A percentile compares a stretch with the other conserved stretches of the same genome.
Conservation (phyloP, 2,113 vertebrate genomes). For the Aphelocoma coerulescens region DNA sequence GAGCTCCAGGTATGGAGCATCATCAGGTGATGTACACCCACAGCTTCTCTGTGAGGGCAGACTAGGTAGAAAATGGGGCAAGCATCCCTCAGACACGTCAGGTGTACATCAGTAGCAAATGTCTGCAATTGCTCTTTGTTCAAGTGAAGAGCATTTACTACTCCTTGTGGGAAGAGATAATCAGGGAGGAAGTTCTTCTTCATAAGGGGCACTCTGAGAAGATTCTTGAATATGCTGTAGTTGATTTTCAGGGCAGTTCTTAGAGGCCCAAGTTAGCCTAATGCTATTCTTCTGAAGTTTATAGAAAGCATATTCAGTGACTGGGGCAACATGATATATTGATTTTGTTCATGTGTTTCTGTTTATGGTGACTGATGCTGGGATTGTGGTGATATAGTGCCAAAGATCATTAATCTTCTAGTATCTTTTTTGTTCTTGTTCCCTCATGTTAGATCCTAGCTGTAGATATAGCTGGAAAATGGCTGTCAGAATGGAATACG, state of each 20-base stretch:
- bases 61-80: not conserved
- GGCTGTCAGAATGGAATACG: not conserved
- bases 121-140: not conserved
- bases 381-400: not conserved
- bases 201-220: not conserved
- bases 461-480: slow-evolving; percentile 8
- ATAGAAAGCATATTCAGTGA: slow-evolving; percentile 44
- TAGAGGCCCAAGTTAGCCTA: not conserved
- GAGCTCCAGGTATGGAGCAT: not conserved
- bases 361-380: slow-evolving; percentile 28
- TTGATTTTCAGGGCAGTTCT: slow-evolving; percentile 14
- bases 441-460: slow-evolving; percentile 3
- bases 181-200: not conserved
- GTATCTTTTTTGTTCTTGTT: slow-evolving; percentile 31
- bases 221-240: not conserved
- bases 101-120: not conserved
- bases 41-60: not conserved
- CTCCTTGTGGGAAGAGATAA: not conserved
- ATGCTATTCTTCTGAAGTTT: slow-evolving; percentile 52
- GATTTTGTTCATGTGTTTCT: slow-evolving; percentile 58
- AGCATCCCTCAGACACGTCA: not conserved
- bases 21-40: not conserved
- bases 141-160: not conserved
- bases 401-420: slow-evolving; percentile 50
- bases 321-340: slow-evolving; percentile 24